Evolutionary conservation across 2,797 vertebrate genomes (phyloP), one percentile per base, ranked within the genome.

Genomic region (Peromyscus nudipes): DNA sequence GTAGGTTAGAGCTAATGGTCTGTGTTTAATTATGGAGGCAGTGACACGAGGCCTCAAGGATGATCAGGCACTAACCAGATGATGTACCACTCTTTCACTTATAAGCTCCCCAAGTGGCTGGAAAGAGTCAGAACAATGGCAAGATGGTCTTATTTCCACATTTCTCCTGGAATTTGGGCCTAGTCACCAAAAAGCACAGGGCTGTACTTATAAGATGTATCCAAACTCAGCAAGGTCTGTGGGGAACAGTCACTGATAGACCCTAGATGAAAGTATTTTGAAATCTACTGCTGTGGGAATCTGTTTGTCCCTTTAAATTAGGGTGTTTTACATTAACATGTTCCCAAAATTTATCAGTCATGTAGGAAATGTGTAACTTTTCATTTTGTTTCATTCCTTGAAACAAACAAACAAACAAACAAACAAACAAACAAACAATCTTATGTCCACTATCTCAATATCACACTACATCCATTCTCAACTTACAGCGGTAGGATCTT

Each of bases 21-120:
- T 97, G 95, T 92, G 95, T 96, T 97, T 98, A 97, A 98, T 98
- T 98, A 97, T 88, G 86, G 96, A 97, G 97, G 96, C 97, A 96
- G 96, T 90, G 94, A 97, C 97, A 96, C 85, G 82, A 88, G 96
- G 82, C 93, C 96, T 92, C 37, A 14, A 96, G 93, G 89, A 96
- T 95, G 96, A 87, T 95, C 91, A 94, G 89, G 76, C 71, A 37
- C 75, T 95, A 94, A 92, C 37, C 96, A 96, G 95, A 95, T 97
- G 94, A 98, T 96, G 97, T 65, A 91, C 81, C 82, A 27, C 86
- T 91, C 80, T 86, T 40, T 91, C 75, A 80, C 81, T 82, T 91
- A 83, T 37, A 34, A 89, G 55, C 82, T 86, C 10, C 16, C 89
- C 9, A 69, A 96, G 34, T 67, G 86, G 90, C 91, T 95, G 90